Conservation (phyloP, 2,888 invertebrate genomes). For the Callyntrura sp. region DNA sequence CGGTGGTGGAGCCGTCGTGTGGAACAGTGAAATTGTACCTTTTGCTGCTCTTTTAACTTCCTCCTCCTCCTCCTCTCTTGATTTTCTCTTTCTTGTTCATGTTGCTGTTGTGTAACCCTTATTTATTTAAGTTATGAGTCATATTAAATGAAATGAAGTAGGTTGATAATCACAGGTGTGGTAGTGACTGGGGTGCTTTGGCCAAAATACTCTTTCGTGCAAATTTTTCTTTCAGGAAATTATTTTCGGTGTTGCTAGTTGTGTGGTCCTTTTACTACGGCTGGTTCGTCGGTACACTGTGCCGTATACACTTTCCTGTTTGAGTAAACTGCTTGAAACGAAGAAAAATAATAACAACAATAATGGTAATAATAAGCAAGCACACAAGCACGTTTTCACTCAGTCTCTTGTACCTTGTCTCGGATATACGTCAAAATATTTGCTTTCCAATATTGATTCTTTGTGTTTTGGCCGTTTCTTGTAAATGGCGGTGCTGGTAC, state of each 20-base stretch:
- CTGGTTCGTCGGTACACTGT: neutral
- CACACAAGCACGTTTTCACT: conserved; percentile 12
- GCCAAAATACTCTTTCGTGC: conserved; percentile 65
- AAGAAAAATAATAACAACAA: neutral
- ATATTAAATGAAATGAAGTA: conserved; percentile 53
- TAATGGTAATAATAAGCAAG: neutral
- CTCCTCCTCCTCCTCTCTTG: conserved; percentile 4
- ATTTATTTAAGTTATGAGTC: conserved; percentile 50
- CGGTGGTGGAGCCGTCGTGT: neutral
- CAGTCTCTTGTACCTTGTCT: too few species aligned
- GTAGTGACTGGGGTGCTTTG: conserved; percentile 29
- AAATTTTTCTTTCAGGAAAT: conserved; percentile 68
- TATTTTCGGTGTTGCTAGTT: conserved; percentile 68
- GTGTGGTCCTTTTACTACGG: conserved; percentile 63
- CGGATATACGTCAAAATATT: too few species aligned
- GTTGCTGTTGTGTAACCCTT: conserved; percentile 42
- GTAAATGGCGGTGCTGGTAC: too few species aligned
- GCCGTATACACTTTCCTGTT: conserved; percentile 7
- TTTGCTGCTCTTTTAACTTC: neutral
- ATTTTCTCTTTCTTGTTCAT: neutral
- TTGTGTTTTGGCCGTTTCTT: too few species aligned
- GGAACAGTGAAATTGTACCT: neutral
- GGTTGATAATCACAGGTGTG: conserved; percentile 65
- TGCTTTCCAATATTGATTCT: conserved; percentile 31
- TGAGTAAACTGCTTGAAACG: neutral